Evolutionary conservation across 2,113 vertebrate genomes (phyloP), one percentile per base, ranked within the genome.

Genomic region (Mesoclemmys tuberculata): DNA sequence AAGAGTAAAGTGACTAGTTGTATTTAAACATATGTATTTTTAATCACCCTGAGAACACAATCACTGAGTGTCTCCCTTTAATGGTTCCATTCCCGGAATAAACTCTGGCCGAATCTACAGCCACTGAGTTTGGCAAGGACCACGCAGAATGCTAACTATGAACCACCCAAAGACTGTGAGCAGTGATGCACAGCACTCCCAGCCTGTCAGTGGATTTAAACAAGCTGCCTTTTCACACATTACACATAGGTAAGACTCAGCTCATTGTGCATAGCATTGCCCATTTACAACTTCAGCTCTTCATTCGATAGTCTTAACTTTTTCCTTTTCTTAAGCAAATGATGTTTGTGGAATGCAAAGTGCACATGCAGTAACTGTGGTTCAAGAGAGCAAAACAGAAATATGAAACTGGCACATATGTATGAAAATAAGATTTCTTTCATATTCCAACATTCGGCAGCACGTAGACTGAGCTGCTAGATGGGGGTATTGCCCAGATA

Each of bases 51-150:
- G 90, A 93, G 78, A 80, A 89, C 0, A 5, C 80, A 26, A 4
- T 56, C 90, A 41, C 44, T 44, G 0, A 80, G 79, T 2, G 3
- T 13, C 80, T 94, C 19, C 1, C 79, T 75, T 71, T 14, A 49
- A 71, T 3, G 84, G 78, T 93, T 56, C 81, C 89, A 48, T 79
- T 91, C 83, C 90, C 86, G 89, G 94, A 56, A 80, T 22, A 89
- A 94, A 55, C 84, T 29, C 71, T 8, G 2, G 79, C 38, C 94
- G 90, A 94, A 94, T 44, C 51, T 88, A 8, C 10, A 89, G 88
- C 71, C 46, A 68, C 89, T 2, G 77, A 5, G 27, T 41, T 35
- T 93, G 89, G 95, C 95, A 95, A 77, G 90, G 68, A 93, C 89
- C 85, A 61, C 0, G 2, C 88, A 78, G 64, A 35, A 3, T 22